Evolutionary conservation across 2,113 vertebrate genomes (phyloP).

Genomic region (Centrocercus urophasianus): DNA sequence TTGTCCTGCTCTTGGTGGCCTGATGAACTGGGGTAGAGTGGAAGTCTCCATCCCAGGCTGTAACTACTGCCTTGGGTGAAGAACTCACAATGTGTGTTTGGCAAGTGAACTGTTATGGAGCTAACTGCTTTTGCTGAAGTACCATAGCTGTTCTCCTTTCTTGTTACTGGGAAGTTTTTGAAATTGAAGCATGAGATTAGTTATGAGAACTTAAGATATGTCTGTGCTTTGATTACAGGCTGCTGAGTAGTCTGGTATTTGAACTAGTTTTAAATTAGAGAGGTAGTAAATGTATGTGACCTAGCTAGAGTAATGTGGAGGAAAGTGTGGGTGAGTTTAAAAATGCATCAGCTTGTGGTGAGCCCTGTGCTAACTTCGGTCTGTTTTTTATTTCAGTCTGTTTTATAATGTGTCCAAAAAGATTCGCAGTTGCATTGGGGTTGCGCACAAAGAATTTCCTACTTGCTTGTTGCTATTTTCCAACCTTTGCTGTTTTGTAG

Average conservation of each 20-base stretch:
- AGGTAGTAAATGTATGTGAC: neutral
- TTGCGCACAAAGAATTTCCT: neutral
- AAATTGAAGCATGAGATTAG: neutral
- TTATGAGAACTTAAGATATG: neutral
- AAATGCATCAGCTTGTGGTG: neutral
- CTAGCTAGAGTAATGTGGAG: neutral
- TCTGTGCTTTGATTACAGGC: neutral
- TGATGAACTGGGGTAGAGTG: neutral
- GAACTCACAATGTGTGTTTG: neutral
- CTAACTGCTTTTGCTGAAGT: neutral
- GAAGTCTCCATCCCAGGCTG: neutral
- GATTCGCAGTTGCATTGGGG: neutral
- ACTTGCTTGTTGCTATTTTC: neutral
- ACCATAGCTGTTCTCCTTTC: neutral
- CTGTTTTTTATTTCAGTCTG: neutral
- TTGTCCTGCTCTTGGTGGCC: neutral
- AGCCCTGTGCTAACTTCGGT: neutral
- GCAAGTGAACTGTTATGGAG: accelerated
- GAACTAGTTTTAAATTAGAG: neutral
- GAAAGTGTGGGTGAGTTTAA: neutral
- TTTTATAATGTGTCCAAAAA: neutral
- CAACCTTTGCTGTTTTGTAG: neutral
- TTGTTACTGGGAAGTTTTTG: neutral
- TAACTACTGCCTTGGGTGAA: accelerated
- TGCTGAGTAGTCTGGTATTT: neutral